These are phyloP conservation scores for Scrobipalpa atriplicella DNA, from an alignment of 2,888 invertebrate genomes.

Conservation along the genomic window DNA sequence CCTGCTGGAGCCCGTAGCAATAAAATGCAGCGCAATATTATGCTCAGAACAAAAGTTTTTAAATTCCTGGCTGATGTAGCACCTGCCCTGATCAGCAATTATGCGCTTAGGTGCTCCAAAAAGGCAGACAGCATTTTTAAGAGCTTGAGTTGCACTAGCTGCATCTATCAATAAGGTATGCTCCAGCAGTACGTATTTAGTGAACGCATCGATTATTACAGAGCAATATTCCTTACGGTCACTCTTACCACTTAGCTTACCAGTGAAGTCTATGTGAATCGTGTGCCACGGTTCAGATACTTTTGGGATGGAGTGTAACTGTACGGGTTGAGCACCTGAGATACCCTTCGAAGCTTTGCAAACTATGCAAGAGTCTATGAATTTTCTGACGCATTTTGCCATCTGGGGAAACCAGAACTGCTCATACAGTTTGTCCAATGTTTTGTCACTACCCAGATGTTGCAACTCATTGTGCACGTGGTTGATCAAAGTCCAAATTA, in stretches of 20 bases:
- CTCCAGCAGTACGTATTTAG: constrained; percentile 26
- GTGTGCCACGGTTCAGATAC: constrained; percentile 42
- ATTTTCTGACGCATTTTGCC: no score
- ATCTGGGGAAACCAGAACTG: no score
- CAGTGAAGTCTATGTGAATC: constrained; percentile 43
- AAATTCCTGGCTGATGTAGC: constrained; percentile 30
- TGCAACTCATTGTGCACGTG: no score
- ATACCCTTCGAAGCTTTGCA: no score
- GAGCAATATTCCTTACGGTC: constrained; percentile 41
- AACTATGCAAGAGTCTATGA: no score
- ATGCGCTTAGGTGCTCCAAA: constrained; percentile 36
- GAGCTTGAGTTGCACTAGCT: constrained; percentile 20
- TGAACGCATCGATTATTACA: constrained; percentile 44
- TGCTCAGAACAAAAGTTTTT: constrained; percentile 30
- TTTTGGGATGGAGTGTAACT: no score
- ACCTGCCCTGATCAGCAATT: constrained; percentile 33
- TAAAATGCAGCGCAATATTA: constrained; percentile 32
- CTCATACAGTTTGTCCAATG: no score
- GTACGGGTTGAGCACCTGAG: no score
- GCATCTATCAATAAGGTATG: constrained; percentile 23
- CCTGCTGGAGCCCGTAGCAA: constrained; percentile 26
- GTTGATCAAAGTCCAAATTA: no score
- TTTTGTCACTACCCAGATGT: no score
- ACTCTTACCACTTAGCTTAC: constrained; percentile 30
- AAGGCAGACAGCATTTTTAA: constrained; percentile 28